Percentiles rank a stretch among this genome's conserved stretches.
Conservation (phyloP, 2,113 vertebrate genomes). For the Ardeotis arabs region DNA sequence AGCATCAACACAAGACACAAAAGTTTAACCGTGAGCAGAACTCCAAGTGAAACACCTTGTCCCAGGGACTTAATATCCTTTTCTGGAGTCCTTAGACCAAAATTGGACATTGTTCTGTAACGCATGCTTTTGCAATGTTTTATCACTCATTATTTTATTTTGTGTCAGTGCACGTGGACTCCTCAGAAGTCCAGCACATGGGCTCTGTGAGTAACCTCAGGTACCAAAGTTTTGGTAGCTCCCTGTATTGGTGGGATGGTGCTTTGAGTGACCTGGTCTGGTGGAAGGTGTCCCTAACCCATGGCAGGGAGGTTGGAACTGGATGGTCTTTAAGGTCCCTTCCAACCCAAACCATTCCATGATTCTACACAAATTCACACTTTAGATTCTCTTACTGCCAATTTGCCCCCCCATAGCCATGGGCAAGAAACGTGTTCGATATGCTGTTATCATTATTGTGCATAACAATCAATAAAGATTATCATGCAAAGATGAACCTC, state of each 20-base stretch:
- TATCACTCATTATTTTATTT: neutral
- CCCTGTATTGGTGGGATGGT: neutral
- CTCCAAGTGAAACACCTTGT: neutral
- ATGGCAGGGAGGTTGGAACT: too few relatives aligned
- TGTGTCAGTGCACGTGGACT: neutral
- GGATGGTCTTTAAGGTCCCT: too few relatives aligned
- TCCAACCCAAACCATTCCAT: too few relatives aligned
- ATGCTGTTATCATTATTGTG: neutral
- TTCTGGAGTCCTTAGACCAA: neutral
- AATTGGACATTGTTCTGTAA: neutral
- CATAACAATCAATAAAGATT: neutral
- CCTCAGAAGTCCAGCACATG: neutral
- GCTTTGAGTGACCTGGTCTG: too few relatives aligned
- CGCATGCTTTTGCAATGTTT: rapidly evolving
- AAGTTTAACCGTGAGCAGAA: neutral
- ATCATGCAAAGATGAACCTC: neutral
- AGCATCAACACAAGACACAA: neutral
- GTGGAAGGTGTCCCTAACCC: too few relatives aligned
- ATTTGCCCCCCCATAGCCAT: neutral
- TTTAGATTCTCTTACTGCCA: neutral
- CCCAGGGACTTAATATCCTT: neutral
- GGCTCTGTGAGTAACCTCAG: neutral
- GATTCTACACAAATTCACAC: neutral
- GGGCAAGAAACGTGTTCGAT: neutral
- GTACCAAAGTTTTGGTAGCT: neutral